phyloP scores from a whole-genome alignment of 2,797 vertebrate species.

The Epinephelus awoara region DNA sequence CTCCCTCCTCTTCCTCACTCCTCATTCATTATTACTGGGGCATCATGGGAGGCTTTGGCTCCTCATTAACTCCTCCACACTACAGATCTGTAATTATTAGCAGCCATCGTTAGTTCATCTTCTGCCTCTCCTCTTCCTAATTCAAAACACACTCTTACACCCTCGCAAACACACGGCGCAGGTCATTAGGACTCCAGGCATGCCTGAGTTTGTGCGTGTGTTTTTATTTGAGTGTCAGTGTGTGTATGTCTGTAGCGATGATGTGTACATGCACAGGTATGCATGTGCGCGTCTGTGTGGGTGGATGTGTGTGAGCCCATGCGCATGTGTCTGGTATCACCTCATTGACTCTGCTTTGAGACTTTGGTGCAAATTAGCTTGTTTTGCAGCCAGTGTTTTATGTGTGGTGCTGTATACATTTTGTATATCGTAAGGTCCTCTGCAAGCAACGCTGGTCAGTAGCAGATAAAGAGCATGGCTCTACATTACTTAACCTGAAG shows the following conservation, averaged over 20 bases:
- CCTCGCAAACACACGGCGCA: conserved; percentile 65
- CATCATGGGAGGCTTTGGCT: conserved; percentile 84
- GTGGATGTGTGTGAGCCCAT: not conserved
- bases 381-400: conserved; percentile 32
- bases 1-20: conserved; percentile 56
- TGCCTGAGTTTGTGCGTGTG: conserved; percentile 35
- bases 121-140: conserved; percentile 76
- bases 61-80: conserved; percentile 84
- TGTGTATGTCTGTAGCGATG: conserved; percentile 12
- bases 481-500: conserved; percentile 1
- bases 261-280: conserved; percentile 15
- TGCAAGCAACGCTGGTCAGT: not conserved
- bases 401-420: conserved; percentile 16
- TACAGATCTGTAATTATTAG: conserved; percentile 86
- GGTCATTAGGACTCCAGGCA: conserved; percentile 71
- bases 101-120: conserved; percentile 82
- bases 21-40: conserved; percentile 83
- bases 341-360: conserved; percentile 60
- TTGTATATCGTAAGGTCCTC: conserved; percentile 2
- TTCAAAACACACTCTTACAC: conserved; percentile 80
- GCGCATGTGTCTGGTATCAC: conserved; percentile 34
- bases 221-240: conserved; percentile 16
- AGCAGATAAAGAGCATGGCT: not conserved
- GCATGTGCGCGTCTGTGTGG: conserved; percentile 2
- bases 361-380: conserved; percentile 50